These are phyloP conservation scores for Bactericera cockerelli DNA, from an alignment of 1,140 invertebrate species.

Conservation along the genomic window DNA sequence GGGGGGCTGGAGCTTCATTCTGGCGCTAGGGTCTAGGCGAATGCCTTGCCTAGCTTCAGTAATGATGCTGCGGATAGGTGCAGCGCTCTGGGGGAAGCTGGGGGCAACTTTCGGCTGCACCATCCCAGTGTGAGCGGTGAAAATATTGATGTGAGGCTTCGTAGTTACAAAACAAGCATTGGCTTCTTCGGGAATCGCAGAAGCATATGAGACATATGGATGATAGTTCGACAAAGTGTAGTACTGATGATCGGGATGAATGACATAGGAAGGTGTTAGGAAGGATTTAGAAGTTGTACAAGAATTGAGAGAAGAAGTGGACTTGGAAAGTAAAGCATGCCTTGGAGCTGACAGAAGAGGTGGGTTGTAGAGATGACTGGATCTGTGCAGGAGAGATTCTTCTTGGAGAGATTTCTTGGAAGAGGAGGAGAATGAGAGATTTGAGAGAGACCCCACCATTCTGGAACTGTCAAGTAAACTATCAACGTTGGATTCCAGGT, in stretches of 20 bases:
- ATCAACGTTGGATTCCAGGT: constrained; percentile 17
- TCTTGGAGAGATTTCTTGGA: constrained; percentile 1
- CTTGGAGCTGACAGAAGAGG: constrained; percentile 25
- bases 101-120: constrained; percentile 33
- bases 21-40: constrained; percentile 30
- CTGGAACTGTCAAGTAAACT: constrained; percentile 5
- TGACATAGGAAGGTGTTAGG: background rate
- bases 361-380: constrained; percentile 39
- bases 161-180: constrained; percentile 47
- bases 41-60: constrained; percentile 13
- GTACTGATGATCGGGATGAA: background rate
- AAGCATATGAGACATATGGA: background rate
- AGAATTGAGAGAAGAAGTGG: constrained; percentile 1
- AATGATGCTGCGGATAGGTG: constrained; percentile 9
- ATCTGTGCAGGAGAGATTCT: background rate
- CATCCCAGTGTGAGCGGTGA: constrained; percentile 45
- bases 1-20: constrained; percentile 35
- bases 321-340: constrained; percentile 1
- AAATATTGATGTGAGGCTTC: constrained; percentile 45
- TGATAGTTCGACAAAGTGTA: constrained; percentile 4
- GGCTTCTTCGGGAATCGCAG: constrained; percentile 38
- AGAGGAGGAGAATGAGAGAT: constrained; percentile 14
- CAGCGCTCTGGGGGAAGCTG: constrained; percentile 21
- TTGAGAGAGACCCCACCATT: constrained; percentile 15
- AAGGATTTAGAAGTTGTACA: background rate